Evolutionary conservation across 2,888 invertebrate genomes (phyloP).

Genomic region (Xanthorhoe spadicearia): DNA sequence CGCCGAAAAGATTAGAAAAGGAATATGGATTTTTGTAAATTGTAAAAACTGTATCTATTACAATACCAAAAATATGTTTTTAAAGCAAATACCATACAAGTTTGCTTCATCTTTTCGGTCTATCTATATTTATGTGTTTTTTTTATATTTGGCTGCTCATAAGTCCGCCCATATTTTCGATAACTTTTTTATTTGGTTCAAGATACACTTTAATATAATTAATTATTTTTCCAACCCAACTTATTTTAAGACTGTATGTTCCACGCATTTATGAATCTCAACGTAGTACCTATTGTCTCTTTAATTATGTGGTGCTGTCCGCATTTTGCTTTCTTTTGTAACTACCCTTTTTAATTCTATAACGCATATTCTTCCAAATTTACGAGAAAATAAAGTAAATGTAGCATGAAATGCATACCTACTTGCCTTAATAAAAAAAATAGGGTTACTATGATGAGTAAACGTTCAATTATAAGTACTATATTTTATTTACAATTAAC

Average conservation of each 20-base stretch:
- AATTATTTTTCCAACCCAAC: neutral
- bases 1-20: constrained; percentile 3
- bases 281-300: constrained; percentile 7
- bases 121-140: neutral
- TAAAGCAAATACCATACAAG: neutral
- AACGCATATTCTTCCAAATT: constrained; percentile 33
- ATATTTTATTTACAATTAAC: constrained; percentile 22
- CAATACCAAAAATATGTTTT: neutral
- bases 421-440: constrained; percentile 58
- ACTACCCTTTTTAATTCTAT: too few relatives aligned
- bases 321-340: constrained; percentile 46
- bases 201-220: neutral
- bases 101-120: neutral
- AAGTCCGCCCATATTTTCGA: neutral
- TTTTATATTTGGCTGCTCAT: neutral
- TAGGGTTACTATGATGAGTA: constrained; percentile 40
- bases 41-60: neutral
- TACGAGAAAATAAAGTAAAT: constrained; percentile 23
- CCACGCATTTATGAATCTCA: constrained; percentile 30
- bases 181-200: neutral
- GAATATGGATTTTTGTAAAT: neutral
- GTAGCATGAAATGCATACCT: constrained; percentile 67
- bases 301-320: constrained; percentile 52
- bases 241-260: neutral
- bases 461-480: constrained; percentile 10